Evolutionary conservation across 2,888 invertebrate species (phyloP).

Genomic region (Steinernema hermaphroditum): DNA sequence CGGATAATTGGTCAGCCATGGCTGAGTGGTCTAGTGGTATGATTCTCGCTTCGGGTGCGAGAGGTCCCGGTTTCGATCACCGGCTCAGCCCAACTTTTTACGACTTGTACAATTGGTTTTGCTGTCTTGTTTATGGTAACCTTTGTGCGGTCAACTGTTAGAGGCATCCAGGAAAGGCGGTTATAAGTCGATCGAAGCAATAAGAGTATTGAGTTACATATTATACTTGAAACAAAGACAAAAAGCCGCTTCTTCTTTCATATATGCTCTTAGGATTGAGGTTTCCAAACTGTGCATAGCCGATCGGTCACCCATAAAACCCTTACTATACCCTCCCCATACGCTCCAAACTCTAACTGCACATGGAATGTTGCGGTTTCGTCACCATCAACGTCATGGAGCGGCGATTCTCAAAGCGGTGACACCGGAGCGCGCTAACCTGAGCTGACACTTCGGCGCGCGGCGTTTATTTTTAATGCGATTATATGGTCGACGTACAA

Average conservation of each 20-base stretch:
- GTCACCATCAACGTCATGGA: not conserved
- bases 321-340: conserved; percentile 7
- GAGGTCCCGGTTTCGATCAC: conserved; percentile 66
- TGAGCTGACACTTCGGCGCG: conserved; percentile 19
- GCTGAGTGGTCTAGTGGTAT: conserved; percentile 47
- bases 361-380: conserved; percentile 23
- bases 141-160: too few species aligned
- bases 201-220: too few species aligned
- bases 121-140: too few species aligned
- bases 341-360: too few species aligned
- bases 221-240: too few species aligned
- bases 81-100: conserved; percentile 38
- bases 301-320: too few species aligned
- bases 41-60: conserved; percentile 67
- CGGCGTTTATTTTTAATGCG: conserved; percentile 9
- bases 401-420: conserved; percentile 24
- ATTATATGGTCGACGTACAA: conserved; percentile 10
- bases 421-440: conserved; percentile 21
- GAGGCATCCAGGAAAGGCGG: too few species aligned
- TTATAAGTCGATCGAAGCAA: too few species aligned
- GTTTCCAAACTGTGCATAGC: too few species aligned
- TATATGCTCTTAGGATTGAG: too few species aligned
- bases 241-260: too few species aligned
- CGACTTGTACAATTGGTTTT: not conserved
- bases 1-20: not conserved